phyloP scores from a whole-genome alignment of 2,888 invertebrate genomes.

The Poecilus cupreus region DNA sequence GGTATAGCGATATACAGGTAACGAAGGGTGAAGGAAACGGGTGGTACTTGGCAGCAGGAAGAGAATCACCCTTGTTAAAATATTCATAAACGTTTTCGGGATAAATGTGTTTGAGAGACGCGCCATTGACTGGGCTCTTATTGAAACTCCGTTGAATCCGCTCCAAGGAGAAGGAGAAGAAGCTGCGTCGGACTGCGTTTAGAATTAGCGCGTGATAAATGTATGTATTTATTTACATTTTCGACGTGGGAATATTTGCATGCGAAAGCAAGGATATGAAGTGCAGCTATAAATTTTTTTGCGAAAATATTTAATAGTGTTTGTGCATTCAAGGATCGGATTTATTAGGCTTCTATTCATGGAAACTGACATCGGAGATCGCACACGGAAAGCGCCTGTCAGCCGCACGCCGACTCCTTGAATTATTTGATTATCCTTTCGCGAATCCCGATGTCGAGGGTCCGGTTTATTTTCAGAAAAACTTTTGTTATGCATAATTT shows the following conservation, averaged over 20 bases:
- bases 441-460: conserved; percentile 63
- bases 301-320: conserved; percentile 50
- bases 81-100: conserved; percentile 40
- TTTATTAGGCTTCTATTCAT: conserved; percentile 56
- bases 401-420: conserved; percentile 64
- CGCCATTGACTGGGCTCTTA: conserved; percentile 21
- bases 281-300: conserved; percentile 47
- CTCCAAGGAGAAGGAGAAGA: not conserved
- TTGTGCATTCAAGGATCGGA: conserved; percentile 47
- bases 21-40: not conserved
- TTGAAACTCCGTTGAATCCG: conserved; percentile 26
- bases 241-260: not conserved
- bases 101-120: conserved; percentile 39
- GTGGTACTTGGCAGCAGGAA: not conserved
- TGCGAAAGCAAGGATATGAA: not conserved
- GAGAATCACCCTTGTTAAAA: not conserved
- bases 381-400: conserved; percentile 61
- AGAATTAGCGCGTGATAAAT: not conserved
- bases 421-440: conserved; percentile 66
- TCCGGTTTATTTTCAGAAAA: conserved; percentile 51
- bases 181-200: not conserved
- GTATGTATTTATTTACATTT: not conserved
- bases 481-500: conserved; percentile 53
- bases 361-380: conserved; percentile 48
- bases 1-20: too few relatives aligned